phyloP scores from a whole-genome alignment of 2,797 vertebrate species.

The Bradypodion pumilum region DNA sequence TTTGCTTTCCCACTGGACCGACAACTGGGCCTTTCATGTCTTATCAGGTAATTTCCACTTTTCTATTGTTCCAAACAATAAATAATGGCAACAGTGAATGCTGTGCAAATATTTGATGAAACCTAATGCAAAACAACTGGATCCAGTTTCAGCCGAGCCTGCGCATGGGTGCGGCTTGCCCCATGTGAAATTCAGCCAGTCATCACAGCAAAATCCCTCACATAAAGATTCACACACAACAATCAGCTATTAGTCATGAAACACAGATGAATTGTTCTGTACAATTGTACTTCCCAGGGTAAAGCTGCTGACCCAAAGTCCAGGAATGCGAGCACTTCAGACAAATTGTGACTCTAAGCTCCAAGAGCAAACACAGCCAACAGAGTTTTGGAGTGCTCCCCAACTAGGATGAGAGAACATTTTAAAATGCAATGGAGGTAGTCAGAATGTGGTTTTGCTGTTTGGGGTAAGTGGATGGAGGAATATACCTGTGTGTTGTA shows the following conservation, averaged over 20 bases:
- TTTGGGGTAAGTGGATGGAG: not conserved
- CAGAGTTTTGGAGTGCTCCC: not conserved
- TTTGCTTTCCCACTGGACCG: not conserved
- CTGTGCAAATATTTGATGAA: constrained; percentile 13
- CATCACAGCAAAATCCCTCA: constrained; percentile 14
- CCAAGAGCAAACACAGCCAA: not conserved
- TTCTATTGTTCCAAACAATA: not conserved
- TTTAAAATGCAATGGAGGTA: not conserved
- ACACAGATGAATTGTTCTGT: not conserved
- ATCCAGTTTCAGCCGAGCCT: not conserved
- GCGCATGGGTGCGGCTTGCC: constrained; percentile 13
- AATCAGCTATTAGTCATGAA: not conserved
- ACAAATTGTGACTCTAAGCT: not conserved
- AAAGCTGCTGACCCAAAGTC: not conserved
- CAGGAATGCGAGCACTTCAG: not conserved
- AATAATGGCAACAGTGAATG: not conserved
- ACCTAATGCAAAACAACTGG: not conserved
- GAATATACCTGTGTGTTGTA: not conserved
- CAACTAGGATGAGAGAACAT: not conserved
- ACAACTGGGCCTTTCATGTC: not conserved
- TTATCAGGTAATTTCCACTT: not conserved
- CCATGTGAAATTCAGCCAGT: constrained; percentile 2
- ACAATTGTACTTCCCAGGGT: not conserved
- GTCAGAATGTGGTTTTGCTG: not conserved
- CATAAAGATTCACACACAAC: not conserved